Base-by-base conservation (phyloP, 2,797 vertebrate genomes). In the Melanotaenia parkinsoni region DNA sequence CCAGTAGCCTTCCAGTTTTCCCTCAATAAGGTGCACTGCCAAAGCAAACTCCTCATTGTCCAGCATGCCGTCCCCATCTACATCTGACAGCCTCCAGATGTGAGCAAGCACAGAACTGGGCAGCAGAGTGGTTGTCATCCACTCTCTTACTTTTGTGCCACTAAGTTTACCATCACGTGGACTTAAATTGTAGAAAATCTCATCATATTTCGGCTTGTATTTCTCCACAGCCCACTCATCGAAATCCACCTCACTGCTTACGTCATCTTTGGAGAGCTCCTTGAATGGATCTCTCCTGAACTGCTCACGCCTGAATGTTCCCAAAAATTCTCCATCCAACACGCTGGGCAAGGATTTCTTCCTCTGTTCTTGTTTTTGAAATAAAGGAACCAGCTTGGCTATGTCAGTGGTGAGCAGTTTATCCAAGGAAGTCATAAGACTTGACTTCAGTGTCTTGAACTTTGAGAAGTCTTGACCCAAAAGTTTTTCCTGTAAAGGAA, bases 11-110 rank as follows among this genome's bases (percentile, higher is more conserved):
- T 96, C 96, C 10, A 97, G 91, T 83, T 97, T 98, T 30, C 94
- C 95, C 80, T 97, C 96, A 0, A 97, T 96, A 62, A 98, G 95
- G 81, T 97, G 95, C 33, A 95, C 94, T 3, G 96, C 96, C 72
- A 98, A 80, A 40, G 97, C 96, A 6, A 98, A 98, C 92, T 98
- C 97, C 64, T 97, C 96, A 18, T 95, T 94, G n/a, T 97, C 97
- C 88, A 98, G 84, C 96, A 95, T 96, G 40, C 96, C 97, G 0
- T 98, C 97, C 0, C 93, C 91, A 68, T 98, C 97, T 0, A 98
- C 94, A 3, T 98, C 96, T 0, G 96, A 95, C 50, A 97, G 93
- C 92, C 95, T 96, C 96, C 97, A 97, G 90, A 98, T 94, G 4
- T 96, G 94, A 5, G 96, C 96, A 0, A 98, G 94, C 56, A 97